Base-by-base conservation (phyloP, 2,888 invertebrate genomes). In the Drosophila mayaguana region DNA sequence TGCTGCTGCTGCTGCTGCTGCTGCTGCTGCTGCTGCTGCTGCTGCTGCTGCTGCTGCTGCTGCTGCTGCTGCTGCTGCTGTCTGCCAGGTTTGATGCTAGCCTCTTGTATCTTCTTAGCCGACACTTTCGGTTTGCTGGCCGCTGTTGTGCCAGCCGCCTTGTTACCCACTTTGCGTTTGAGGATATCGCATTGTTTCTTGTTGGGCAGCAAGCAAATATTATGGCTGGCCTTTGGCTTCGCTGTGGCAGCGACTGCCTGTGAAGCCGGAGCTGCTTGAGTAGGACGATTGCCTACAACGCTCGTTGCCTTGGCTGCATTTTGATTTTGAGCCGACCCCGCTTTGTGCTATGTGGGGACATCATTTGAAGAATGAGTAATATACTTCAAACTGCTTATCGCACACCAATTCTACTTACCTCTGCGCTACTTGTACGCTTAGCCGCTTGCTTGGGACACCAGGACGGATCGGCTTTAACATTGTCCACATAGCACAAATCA, bases 401-500 rank as follows among this genome's bases (percentile, higher is more conserved):
- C 53, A 18, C 48, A 53, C 9, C 53, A 45, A 12, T 46, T 9
- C 22, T 63, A 78, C 84, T 81, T 64, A 92, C 92, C 87, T 92
- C 91, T 54, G 83, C 82, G 63, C 69, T 60, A 25, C 36, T 32
- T 28, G 45, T 9, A 11, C 81, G 42, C 60, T 89, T 90, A 4
- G 28, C 28, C 42, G 18, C 0, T 50, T 73, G 51, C 53, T 76
- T 81, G 12, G 93, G 92, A 67, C 78, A 84, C 93, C 92, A 93
- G 25, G 92, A 91, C 6, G 93, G 93, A 86, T 93, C 92, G 12
- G 70, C 68, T 42, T 89, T 89, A 0, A 91, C 76, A 78, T 93
- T 92, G 74, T 93, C 92, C 38, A 83, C 83, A 77, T 80, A 91
- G 54, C 80, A 50, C 40, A 89, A 46, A 63, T 88, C 78, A 38